These are phyloP conservation scores for Geophilus truncorum DNA, from an alignment of 2,888 invertebrate species.

Conservation along the genomic window DNA sequence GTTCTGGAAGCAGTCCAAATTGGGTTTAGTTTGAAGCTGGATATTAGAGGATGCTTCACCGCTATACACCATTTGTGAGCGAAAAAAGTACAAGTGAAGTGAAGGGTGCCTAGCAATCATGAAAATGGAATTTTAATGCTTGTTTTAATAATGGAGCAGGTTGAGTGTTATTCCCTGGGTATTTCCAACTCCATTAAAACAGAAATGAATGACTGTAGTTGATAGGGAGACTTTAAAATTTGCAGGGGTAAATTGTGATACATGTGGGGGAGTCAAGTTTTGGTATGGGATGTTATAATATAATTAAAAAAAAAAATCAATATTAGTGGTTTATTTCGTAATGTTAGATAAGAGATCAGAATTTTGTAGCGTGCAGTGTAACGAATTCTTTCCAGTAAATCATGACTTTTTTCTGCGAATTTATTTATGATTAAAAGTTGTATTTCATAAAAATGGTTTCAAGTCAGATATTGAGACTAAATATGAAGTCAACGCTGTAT, in stretches of 20 bases:
- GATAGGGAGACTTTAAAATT: background rate
- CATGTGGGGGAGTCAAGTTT: background rate
- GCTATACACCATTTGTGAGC: background rate
- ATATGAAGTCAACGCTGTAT: too few species aligned
- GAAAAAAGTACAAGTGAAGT: background rate
- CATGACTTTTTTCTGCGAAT: too few species aligned
- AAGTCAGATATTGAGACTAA: too few species aligned
- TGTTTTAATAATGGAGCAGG: conserved; percentile 8
- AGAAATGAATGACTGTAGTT: background rate
- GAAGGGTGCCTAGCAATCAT: conserved; percentile 18
- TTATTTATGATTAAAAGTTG: too few species aligned
- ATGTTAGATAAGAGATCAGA: too few species aligned
- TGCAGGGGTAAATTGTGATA: background rate
- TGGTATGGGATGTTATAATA: background rate
- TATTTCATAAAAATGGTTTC: too few species aligned
- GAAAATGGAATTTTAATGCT: conserved; percentile 27
- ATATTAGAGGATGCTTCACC: background rate
- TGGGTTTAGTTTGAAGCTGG: background rate
- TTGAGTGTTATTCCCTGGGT: conserved; percentile 2
- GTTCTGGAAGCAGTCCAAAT: conserved; percentile 11
- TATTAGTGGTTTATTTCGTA: too few species aligned
- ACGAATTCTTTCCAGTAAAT: too few species aligned
- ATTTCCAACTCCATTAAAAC: conserved; percentile 1
- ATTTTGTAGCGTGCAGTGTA: too few species aligned
- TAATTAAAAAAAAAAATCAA: too few species aligned